Conservation (phyloP, 2,888 invertebrate species). For the Andrena marginata region DNA sequence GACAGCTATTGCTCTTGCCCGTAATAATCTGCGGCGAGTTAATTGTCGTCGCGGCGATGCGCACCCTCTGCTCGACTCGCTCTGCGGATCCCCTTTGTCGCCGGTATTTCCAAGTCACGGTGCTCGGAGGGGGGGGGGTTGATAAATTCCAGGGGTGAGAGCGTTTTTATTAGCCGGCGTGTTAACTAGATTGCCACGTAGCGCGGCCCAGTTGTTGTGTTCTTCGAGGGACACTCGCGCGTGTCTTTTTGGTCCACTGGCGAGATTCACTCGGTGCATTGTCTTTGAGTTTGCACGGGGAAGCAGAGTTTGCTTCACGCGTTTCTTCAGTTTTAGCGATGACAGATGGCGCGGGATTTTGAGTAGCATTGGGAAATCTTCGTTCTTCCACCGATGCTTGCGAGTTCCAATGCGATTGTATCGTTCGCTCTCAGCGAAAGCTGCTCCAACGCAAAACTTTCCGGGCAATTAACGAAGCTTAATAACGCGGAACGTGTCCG, state of each 20-base stretch:
- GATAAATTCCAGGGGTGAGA: not conserved
- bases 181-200: not conserved
- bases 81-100: not conserved
- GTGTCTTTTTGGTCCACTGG: no score
- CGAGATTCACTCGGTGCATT: no score
- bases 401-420: not conserved
- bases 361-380: not conserved
- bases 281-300: no score
- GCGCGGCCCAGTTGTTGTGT: not conserved
- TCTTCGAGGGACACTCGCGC: not conserved
- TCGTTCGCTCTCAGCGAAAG: slow-evolving; percentile 3
- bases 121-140: no score
- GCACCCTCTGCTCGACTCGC: slow-evolving; percentile 30
- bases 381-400: not conserved
- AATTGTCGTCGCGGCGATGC: slow-evolving; percentile 58
- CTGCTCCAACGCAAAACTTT: slow-evolving; percentile 8
- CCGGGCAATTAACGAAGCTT: slow-evolving; percentile 31
- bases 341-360: not conserved
- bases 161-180: not conserved
- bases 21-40: slow-evolving; percentile 69
- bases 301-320: no score
- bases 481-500: slow-evolving; percentile 18
- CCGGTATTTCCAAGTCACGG: not conserved
- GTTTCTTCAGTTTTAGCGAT: no score
- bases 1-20: slow-evolving; percentile 65